Conservation (phyloP, 2,888 invertebrate species). For the Helicoverpa assulta region DNA sequence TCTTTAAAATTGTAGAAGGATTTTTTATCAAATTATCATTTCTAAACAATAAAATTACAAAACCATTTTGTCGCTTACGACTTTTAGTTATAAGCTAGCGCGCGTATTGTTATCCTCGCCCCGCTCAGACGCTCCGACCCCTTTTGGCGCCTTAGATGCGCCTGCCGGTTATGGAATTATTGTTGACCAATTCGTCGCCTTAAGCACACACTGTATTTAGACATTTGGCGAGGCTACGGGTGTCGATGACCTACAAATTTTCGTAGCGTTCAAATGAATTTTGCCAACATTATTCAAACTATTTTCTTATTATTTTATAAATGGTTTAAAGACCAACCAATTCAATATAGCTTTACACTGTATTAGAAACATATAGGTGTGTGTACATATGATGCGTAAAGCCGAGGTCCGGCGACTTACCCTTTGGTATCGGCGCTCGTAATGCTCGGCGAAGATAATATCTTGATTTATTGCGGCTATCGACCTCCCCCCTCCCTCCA, state of each 20-base stretch:
- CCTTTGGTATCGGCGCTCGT: conserved; percentile 81
- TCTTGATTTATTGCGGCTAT: conserved; percentile 88
- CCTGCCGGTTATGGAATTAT: too few relatives aligned
- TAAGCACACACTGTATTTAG: not conserved
- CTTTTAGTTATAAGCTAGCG: too few relatives aligned
- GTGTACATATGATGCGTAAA: conserved; percentile 56
- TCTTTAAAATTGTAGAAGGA: too few relatives aligned
- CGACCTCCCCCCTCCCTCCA: conserved; percentile 68
- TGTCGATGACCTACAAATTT: not conserved
- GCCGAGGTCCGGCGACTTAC: conserved; percentile 75
- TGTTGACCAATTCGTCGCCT: too few relatives aligned
- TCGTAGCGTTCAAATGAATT: not conserved
- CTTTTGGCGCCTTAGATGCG: too few relatives aligned
- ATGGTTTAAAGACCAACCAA: not conserved
- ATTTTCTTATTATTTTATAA: too few relatives aligned
- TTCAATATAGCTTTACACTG: conserved; percentile 6
- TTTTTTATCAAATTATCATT: too few relatives aligned
- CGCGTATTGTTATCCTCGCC: too few relatives aligned
- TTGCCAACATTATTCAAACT: not conserved
- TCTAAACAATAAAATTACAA: too few relatives aligned
- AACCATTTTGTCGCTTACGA: too few relatives aligned
- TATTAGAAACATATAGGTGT: conserved; percentile 39
- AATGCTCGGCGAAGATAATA: conserved; percentile 86
- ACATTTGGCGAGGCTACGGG: not conserved
- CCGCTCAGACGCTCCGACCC: too few relatives aligned